A percentile compares a stretch with the other conserved stretches of the same genome.
phyloP scores from a whole-genome alignment of 64 coral and sea anemone species.

The Platygyra sinensis region DNA sequence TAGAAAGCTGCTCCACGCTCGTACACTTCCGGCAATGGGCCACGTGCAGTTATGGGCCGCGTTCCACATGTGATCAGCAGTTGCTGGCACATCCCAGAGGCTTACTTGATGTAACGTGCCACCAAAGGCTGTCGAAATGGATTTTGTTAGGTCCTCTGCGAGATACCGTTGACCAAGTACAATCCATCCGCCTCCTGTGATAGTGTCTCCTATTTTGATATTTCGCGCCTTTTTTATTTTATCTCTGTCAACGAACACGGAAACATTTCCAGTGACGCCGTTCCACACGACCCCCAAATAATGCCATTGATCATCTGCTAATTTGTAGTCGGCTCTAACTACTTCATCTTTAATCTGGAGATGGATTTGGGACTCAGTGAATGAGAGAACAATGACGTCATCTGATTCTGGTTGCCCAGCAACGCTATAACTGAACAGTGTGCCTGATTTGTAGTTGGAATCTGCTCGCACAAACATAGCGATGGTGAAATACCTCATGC shows the following conservation, averaged over 20 bases:
- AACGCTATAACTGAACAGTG: slow-evolving; percentile 57
- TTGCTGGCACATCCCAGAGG: slow-evolving; percentile 58
- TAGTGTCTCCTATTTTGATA: slow-evolving; percentile 13
- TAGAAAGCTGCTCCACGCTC: slow-evolving; percentile 64
- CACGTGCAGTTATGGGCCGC: slow-evolving; percentile 61
- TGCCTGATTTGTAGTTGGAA: slow-evolving; percentile 34
- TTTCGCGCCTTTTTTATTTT: neutral
- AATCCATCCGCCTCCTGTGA: slow-evolving; percentile 57
- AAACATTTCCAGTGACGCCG: slow-evolving; percentile 7
- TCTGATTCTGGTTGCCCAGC: neutral
- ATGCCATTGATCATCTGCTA: slow-evolving; percentile 61
- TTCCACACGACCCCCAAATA: slow-evolving; percentile 58
- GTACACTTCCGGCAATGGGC: slow-evolving; percentile 55
- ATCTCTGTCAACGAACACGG: slow-evolving; percentile 34
- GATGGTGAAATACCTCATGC: slow-evolving; percentile 33
- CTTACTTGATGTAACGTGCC: slow-evolving; percentile 64
- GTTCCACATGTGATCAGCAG: slow-evolving; percentile 73
- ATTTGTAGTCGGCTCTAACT: slow-evolving; percentile 20
- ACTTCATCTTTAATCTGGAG: slow-evolving; percentile 39
- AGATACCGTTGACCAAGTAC: slow-evolving; percentile 38
- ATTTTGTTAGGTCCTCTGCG: neutral
- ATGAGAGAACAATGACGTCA: slow-evolving; percentile 59
- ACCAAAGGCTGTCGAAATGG: slow-evolving; percentile 37
- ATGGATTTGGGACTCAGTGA: slow-evolving; percentile 31
- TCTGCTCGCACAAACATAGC: slow-evolving; percentile 60